Base-by-base conservation (phyloP, 1,140 invertebrate genomes). In the Brachystomella parvula region DNA sequence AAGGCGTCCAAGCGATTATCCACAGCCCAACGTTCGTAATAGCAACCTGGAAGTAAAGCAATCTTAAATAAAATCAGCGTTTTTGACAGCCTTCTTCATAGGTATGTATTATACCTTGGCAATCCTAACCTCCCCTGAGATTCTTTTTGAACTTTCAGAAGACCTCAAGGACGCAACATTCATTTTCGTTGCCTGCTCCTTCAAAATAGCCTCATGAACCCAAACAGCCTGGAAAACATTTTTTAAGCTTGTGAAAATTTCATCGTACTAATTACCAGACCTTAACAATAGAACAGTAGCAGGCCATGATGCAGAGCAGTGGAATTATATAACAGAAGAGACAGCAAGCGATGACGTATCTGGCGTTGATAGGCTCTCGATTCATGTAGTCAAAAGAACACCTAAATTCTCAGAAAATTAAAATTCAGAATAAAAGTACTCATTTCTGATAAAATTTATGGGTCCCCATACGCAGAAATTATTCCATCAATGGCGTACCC, bases 361-460 rank as follows among this genome's bases (percentile, higher is more conserved):
- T 73, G 17, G 62, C 44, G 49, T 66, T 71, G 31, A 33, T 67
- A 53, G 56, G 63, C 32, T 76, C 75, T 53, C 73, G 71, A 35
- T 71, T 74, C 28, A 82, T 67, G 69, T 81, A 82, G 68, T 81
- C 81, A 59, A 80, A 78, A 1, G 79, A 80, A 67, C 81, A 82
- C 19, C 78, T 79, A n/a, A 26, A 21, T 30, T 59, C 2, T 30
- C 31, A 73, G 21, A 19, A 19, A 39, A 39, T 39, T 6, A 39
- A 39, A 39, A 9, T 6, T 19, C 6, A 39, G 6, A 9, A 9
- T 19, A n/a, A n/a, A n/a, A n/a, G n/a, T n/a, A 39, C 19, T 19
- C 6, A 39, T 39, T 39, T 39, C 35, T 6, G 35, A 39, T 39
- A 39, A 39, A 19, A 30, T 12, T 64, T n/a, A n/a, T n/a, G n/a